Evolutionary conservation across 2,113 vertebrate species (phyloP).

Genomic region (Triplophysa rosa): DNA sequence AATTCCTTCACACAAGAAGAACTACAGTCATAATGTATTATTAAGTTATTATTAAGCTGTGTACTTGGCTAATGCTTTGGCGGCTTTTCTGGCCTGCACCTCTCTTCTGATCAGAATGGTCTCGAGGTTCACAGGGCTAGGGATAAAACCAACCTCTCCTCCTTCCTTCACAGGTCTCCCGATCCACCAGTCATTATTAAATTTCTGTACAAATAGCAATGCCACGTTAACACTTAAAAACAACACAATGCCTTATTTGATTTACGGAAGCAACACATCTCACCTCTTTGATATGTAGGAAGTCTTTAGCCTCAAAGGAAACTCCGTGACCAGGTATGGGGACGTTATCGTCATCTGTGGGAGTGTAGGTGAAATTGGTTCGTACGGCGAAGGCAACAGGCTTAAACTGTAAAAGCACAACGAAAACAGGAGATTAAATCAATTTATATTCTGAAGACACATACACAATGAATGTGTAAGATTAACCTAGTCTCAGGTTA

Average conservation of each 20-base stretch:
- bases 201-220: slow-evolving; percentile 80
- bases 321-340: slow-evolving; percentile 94
- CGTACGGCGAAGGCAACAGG: slow-evolving; percentile 98
- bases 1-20: not conserved
- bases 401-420: slow-evolving; percentile 79
- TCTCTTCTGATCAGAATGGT: slow-evolving; percentile 95
- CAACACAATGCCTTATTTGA: not conserved
- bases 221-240: not conserved
- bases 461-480: not conserved
- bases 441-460: not conserved
- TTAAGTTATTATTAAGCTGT: slow-evolving; percentile 21
- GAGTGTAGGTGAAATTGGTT: slow-evolving; percentile 94
- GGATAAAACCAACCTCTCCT: slow-evolving; percentile 96
- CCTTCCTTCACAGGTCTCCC: slow-evolving; percentile 96
- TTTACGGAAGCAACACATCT: slow-evolving; percentile 46
- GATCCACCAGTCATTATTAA: slow-evolving; percentile 99
- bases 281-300: slow-evolving; percentile 98
- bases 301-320: slow-evolving; percentile 96
- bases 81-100: slow-evolving; percentile 93
- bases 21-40: not conserved
- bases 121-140: slow-evolving; percentile 97
- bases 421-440: slow-evolving; percentile 43
- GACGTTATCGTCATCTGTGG: slow-evolving; percentile 92
- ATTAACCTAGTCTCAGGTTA: too few relatives aligned
- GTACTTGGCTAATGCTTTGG: slow-evolving; percentile 97